phyloP scores from a whole-genome alignment of 2,113 vertebrate species.

The Myiagra hebetior region DNA sequence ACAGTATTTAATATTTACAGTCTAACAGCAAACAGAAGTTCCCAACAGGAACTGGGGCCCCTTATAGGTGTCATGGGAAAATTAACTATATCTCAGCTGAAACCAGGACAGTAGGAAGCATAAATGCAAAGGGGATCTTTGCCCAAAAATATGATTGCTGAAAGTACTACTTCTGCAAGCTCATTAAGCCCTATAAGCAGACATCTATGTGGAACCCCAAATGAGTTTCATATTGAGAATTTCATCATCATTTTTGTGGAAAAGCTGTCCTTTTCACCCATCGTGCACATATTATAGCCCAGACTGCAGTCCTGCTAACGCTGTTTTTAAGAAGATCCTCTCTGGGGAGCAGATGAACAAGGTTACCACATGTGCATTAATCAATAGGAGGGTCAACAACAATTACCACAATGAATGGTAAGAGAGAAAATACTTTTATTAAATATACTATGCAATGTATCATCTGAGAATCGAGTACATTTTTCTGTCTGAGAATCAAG shows the following conservation, averaged over 20 bases:
- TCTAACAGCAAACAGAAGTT: slow-evolving; percentile 4
- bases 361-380: not conserved
- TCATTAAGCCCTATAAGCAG: not conserved
- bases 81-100: not conserved
- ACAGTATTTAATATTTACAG: not conserved
- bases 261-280: not conserved
- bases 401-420: not conserved
- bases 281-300: not conserved
- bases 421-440: not conserved
- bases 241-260: not conserved
- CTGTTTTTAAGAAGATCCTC: not conserved
- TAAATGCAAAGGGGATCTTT: not conserved
- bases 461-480: accelerated
- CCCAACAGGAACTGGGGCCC: not conserved
- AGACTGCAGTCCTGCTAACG: not conserved
- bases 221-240: not conserved
- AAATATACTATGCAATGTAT: not conserved
- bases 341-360: not conserved
- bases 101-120: not conserved
- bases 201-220: not conserved
- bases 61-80: not conserved
- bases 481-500: not conserved
- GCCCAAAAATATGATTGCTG: not conserved
- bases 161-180: not conserved
- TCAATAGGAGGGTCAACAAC: not conserved